Evolutionary conservation across 2,888 invertebrate species (phyloP), one percentile per base, ranked within the genome.

Genomic region (Xylophagus ater): DNA sequence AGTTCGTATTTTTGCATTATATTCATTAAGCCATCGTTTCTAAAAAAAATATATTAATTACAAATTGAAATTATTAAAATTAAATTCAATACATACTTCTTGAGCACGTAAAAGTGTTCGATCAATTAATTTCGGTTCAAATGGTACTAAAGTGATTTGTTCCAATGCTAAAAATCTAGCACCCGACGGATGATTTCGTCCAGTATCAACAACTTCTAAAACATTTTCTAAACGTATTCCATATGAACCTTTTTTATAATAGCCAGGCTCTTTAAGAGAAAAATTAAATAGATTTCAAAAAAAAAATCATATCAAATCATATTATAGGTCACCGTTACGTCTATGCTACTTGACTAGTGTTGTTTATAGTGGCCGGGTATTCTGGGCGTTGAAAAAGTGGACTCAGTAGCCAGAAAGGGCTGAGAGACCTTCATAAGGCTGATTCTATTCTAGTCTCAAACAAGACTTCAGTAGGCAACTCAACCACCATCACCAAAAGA

Each of bases 171-270:
- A 64, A 55, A 76, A 83, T 45, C 67, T 69, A 28, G 70, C 66
- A 2, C 66, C 67, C 28, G 64, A 64, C 18, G 63, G 60, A 51
- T 68, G 67, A 13, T 55, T 58, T 13, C 65, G 54, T 47, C 68
- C 68, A 2, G 65, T 67, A 34, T 63, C 58, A 6, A 79, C 58
- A 7, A 86, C 84, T 66, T 86, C 79, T 34, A 86, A 60, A 15
- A 88, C 74, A 57, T 89, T 93, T 54, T 92, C 92, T 38, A 96
- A 68, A 10, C 88, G 74, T 20, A 92, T 75, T 1, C 96, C 96
- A 60, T 82, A 94, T 51, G 83, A 76, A 4, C 77, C 78, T 44
- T 77, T 73, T 54, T 84, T 81, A 58, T 94, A 94, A 68, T 79
- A 90, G 6, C 90, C 92, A 2, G 94, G 94, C 52, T 89, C 89